Evolutionary conservation across 2,888 invertebrate genomes (phyloP), one percentile per base, ranked within the genome.

Genomic region (Pteria penguin): DNA sequence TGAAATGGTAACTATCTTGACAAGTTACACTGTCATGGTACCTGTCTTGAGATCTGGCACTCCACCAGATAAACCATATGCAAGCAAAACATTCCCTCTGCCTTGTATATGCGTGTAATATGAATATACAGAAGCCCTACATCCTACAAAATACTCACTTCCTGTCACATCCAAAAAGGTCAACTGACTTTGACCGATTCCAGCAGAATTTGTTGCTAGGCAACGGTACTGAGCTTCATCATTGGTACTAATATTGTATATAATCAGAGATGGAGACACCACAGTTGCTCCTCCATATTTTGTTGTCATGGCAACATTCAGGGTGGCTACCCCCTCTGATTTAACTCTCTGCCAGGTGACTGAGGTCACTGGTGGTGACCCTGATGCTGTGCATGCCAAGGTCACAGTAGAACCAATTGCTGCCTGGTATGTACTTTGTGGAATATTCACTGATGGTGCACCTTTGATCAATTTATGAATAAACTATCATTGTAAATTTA

Each of bases 161-260:
- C 75, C 75, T 52, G 65, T 65, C 2, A 75, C 75, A 24, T 63
- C 45, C 32, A 75, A 45, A 11, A 57, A 63, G 3, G 70, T 70
- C 22, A 24, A 24, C 8, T 65, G 70, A 75, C 75, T 75, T 52
- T 33, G 55, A 14, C 75, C 70, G 1, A 22, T 27, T 24, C 70
- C 70, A 8, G 57, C 70, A n/a, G 45, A 45, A 31, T 70, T 70
- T 24, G 66, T 70, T 22, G 65, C 65, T 22, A 70, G 63, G 55
- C 74, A 75, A 18, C 69, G 36, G 31, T 75, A 75, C 11, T 18
- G 5, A 14, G 54, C 75, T 24, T 36, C 58, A 33, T 75, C 75
- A 31, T n/a, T 65, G 27, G 45, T 55, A 24, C 55, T 36, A 8
- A 70, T 32, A 31, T 70, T 65, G 18, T 18, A 33, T 5, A 75